Percentiles rank a stretch among this genome's conserved stretches.
Evolutionary conservation across 2,113 vertebrate species (phyloP).

Genomic region (Zootoca vivipara): DNA sequence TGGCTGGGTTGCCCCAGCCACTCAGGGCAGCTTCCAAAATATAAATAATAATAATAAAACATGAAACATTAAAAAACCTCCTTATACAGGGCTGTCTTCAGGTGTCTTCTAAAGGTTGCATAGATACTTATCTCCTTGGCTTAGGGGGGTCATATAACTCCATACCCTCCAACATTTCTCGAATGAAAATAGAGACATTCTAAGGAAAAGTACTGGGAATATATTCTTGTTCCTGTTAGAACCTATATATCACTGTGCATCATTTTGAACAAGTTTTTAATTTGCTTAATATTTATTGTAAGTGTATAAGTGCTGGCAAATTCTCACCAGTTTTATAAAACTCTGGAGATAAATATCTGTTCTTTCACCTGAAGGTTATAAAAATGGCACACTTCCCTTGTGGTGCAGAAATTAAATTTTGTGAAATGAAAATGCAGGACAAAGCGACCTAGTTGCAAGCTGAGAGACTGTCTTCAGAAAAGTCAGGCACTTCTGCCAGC

Average conservation of each 20-base stretch:
- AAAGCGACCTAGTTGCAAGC: slow-evolving; percentile 57
- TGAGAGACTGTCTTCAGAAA: slow-evolving; percentile 64
- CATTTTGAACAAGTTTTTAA: not conserved
- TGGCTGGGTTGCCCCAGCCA: too few species aligned
- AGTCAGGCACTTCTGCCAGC: slow-evolving; percentile 52
- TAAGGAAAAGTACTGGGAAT: not conserved
- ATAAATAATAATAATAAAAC: too few species aligned
- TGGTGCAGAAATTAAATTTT: slow-evolving; percentile 63
- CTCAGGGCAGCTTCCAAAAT: too few species aligned
- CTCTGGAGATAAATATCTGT: slow-evolving; percentile 44
- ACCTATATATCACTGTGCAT: not conserved
- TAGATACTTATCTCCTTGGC: too few species aligned
- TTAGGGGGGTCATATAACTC: too few species aligned
- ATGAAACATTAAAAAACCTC: too few species aligned
- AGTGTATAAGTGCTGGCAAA: slow-evolving; percentile 31
- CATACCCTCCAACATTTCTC: too few species aligned
- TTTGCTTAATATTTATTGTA: slow-evolving; percentile 38
- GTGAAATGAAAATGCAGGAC: slow-evolving; percentile 50
- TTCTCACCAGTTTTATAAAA: slow-evolving; percentile 17
- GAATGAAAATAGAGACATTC: too few species aligned
- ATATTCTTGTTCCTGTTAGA: not conserved
- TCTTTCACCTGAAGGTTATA: slow-evolving; percentile 35
- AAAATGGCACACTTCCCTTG: slow-evolving; percentile 55
- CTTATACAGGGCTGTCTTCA: too few species aligned
- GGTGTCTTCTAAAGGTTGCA: too few species aligned